Evolutionary conservation across 2,888 invertebrate genomes (phyloP), one percentile per base, ranked within the genome.

Genomic region (Chrysotoxum bicinctum): DNA sequence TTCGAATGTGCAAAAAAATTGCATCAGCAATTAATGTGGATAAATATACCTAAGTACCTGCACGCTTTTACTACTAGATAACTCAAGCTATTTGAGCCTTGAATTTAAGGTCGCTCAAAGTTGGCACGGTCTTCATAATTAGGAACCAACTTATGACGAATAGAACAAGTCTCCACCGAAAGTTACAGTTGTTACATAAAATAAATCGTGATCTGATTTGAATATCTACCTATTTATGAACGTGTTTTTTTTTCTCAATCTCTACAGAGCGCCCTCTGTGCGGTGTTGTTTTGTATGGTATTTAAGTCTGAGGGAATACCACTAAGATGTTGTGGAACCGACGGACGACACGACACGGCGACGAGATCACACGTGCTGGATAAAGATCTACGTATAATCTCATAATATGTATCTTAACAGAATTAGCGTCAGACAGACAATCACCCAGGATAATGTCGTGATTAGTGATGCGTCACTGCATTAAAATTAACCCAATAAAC

Each of bases 141-240:
- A 32, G n/a, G 3, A 1, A 45, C 2, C 16, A 8, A 45, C 19
- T 19, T 30, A 45, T 45, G 30, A 45, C 45, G 6, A 23, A 2
- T 23, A 45, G 14, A 50, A 50, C 66, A 50, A 19, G 19, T 45
- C 12, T 1, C n/a, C 0, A 66, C 14, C 14, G 23, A 12, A 35
- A 62, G 52, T 19, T 14, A 32, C 10, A 68, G 40, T 26, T 48
- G 19, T 78, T 64, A 23, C 19, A 58, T 43, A 68, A 30, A 66
- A 32, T n/a, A 74, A 54, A 64, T 75, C 69, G 62, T 80, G 62
- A 62, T 69, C 21, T 43, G 43, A 32, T 62, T 69, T 45, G 1
- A 26, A 56, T 54, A 19, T n/a, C 19, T 12, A 19, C 10, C 5
- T 30, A 26, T 26, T 50, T 1, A 23, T n/a, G 30, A 30, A 30